Percentiles rank a stretch among this genome's conserved stretches.
phyloP scores from a whole-genome alignment of 2,797 vertebrate species.

The Lepilemur septentrionalis region DNA sequence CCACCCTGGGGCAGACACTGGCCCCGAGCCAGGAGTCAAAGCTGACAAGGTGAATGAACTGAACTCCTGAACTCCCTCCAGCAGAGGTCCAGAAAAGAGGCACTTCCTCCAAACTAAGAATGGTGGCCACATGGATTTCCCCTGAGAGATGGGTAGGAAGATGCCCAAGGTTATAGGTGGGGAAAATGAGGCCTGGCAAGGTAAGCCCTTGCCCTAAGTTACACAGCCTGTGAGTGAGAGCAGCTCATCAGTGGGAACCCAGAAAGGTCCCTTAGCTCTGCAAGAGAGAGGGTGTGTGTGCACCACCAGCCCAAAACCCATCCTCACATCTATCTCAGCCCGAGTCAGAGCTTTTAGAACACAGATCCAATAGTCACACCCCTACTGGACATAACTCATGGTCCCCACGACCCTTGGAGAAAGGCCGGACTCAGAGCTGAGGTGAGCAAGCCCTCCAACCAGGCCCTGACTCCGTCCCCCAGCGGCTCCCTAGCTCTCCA shows the following conservation, averaged over 20 bases:
- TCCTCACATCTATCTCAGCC: too few species aligned
- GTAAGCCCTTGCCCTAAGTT: background rate
- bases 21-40: background rate
- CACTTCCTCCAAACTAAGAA: background rate
- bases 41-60: background rate
- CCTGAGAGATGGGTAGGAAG: background rate
- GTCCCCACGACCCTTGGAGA: background rate
- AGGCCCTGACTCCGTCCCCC: background rate
- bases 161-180: background rate
- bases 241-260: background rate
- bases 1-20: background rate
- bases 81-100: background rate
- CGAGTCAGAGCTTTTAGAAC: background rate
- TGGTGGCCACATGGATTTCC: rapidly evolving
- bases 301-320: too few species aligned
- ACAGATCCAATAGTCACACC: rapidly evolving
- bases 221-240: background rate
- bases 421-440: background rate
- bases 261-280: background rate
- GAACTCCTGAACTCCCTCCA: background rate
- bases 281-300: rapidly evolving
- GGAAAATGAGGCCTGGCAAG: background rate
- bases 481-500: too few species aligned
- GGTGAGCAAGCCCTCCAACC: background rate
- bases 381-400: background rate